Conservation (phyloP, 1,140 invertebrate species). For the Lerema accius region DNA sequence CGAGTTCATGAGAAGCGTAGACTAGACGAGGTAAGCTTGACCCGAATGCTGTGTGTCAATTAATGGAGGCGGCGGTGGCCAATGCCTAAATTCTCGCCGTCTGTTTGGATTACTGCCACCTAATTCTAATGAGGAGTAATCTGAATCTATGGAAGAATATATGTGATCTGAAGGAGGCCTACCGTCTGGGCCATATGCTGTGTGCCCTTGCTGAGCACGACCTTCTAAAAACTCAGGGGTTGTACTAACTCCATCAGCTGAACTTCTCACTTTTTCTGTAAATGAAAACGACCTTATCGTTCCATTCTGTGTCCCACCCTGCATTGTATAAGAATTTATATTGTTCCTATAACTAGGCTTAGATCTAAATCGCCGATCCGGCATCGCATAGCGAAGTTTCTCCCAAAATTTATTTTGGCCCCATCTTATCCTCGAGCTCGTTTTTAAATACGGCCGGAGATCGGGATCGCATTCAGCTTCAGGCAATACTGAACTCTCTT, state of each 20-base stretch:
- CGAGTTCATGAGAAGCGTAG: slow-evolving; percentile 59
- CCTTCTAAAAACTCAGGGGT: slow-evolving; percentile 63
- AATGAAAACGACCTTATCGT: slow-evolving; percentile 77
- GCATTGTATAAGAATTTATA: slow-evolving; percentile 89
- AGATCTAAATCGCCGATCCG: slow-evolving; percentile 80
- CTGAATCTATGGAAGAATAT: slow-evolving; percentile 93
- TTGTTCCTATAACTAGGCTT: slow-evolving; percentile 86
- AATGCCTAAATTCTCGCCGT: slow-evolving; percentile 72
- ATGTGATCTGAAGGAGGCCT: slow-evolving; percentile 92
- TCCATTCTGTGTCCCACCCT: slow-evolving; percentile 84
- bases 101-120: slow-evolving; percentile 69
- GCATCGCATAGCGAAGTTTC: slow-evolving; percentile 94
- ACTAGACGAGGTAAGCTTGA: slow-evolving; percentile 80
- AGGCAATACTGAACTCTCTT: slow-evolving; percentile 88
- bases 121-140: slow-evolving; percentile 85
- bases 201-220: slow-evolving; percentile 69
- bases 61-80: slow-evolving; percentile 73
- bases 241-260: slow-evolving; percentile 59
- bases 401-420: slow-evolving; percentile 97
- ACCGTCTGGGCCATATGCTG: slow-evolving; percentile 68
- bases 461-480: slow-evolving; percentile 94
- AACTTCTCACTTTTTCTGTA: slow-evolving; percentile 71
- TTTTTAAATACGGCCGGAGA: slow-evolving; percentile 93
- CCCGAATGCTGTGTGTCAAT: slow-evolving; percentile 73
- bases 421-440: slow-evolving; percentile 91